Evolutionary conservation across 2,888 invertebrate genomes (phyloP), one percentile per base, ranked within the genome.

Genomic region (Brachylomia viminalis): DNA sequence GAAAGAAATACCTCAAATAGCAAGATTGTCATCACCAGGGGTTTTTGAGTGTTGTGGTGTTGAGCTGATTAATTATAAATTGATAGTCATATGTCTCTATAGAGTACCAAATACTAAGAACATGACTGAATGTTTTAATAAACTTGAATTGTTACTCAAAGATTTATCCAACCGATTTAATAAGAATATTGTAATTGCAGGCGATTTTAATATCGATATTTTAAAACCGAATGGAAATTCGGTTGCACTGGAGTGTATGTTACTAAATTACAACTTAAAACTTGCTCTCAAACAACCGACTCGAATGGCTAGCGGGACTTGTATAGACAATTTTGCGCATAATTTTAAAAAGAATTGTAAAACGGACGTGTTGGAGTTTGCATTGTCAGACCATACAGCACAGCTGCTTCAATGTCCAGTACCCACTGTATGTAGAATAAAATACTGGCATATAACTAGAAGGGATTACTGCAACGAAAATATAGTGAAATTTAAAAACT

Each of bases 241-340:
- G n/a, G n/a, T n/a, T n/a, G n/a, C n/a, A n/a, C n/a, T n/a, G n/a
- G n/a, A n/a, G n/a, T n/a, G n/a, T n/a, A n/a, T n/a, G n/a, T 15
- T 65, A 30, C 47, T 65, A 20, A 8, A 17, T 64, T 64, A 8
- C 6, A 45, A 27, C 8, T 27, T 64, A 7, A 64, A 45, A 64
- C 62, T 45, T 64, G n/a, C 62, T 45, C n/a, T n/a, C 42, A 56
- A 56, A 42, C 42, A 67, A 1, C 67, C 67, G n/a, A 67, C 66
- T 67, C 52, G 30, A 33, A 47, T 65, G 49, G 49, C 49, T 52
- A 66, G 49, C 17, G 17, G 8, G 54, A 67, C 67, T 11, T 67
- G 54, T 6, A 38, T 54, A n/a, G 52, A 67, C 27, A 42, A 67
- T 67, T 67, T 52, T 66, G 52, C 49, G 49, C 66, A 66, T 52